Percentiles rank a stretch among this genome's conserved stretches.
phyloP scores from a whole-genome alignment of 2,113 vertebrate species.

The Acrocephalus arundinaceus region DNA sequence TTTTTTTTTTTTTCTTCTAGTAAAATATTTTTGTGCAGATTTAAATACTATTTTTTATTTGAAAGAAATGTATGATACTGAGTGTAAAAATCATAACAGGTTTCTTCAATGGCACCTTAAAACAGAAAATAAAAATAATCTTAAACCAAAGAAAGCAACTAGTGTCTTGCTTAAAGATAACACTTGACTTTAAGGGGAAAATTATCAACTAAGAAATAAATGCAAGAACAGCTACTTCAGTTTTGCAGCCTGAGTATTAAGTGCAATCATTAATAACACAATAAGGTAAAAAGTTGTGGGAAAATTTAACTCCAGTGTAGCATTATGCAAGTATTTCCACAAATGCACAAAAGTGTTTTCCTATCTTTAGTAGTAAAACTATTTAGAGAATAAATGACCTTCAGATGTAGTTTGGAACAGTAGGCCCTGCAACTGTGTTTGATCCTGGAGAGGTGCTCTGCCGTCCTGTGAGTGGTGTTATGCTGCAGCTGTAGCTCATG shows the following conservation, averaged over 20 bases:
- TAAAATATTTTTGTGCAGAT: conserved; percentile 6
- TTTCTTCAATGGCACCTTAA: conserved; percentile 25
- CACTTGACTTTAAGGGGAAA: neutral
- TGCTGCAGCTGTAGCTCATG: neutral
- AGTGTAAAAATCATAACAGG: conserved; percentile 24
- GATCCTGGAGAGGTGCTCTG: neutral
- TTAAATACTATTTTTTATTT: neutral
- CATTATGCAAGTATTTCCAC: neutral
- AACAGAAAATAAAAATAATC: conserved; percentile 50
- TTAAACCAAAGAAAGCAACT: conserved; percentile 50
- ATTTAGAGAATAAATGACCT: neutral
- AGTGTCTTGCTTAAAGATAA: conserved; percentile 53
- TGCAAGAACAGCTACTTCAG: neutral
- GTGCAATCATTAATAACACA: neutral
- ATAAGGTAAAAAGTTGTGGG: neutral
- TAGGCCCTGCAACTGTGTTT: neutral
- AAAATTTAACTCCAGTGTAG: neutral
- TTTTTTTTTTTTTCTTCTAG: conserved; percentile 30
- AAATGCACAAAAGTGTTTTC: neutral
- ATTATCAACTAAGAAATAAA: neutral
- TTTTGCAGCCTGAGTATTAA: neutral
- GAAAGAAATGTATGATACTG: neutral
- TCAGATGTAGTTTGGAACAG: neutral
- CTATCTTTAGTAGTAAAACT: neutral
- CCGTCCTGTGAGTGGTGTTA: neutral